Evolutionary conservation across 2,888 invertebrate species (phyloP).

Genomic region (Orgyia antiqua): DNA sequence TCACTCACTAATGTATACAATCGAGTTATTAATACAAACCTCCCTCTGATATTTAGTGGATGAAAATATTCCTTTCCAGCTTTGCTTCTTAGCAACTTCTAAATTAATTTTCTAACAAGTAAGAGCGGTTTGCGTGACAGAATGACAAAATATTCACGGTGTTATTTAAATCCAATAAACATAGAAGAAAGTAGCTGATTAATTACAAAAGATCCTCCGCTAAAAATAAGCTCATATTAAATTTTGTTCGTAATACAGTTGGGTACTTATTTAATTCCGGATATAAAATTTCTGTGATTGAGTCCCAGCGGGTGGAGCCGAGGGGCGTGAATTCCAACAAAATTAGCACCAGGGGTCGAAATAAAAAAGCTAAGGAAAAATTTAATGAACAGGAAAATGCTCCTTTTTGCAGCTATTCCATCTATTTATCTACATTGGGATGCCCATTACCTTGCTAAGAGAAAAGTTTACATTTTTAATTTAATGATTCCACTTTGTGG

Average conservation of each 20-base stretch:
- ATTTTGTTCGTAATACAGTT: conserved; percentile 68
- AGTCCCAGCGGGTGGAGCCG: conserved; percentile 72
- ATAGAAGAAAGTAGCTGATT: conserved; percentile 43
- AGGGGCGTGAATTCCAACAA: conserved; percentile 80
- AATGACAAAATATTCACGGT: conserved; percentile 24
- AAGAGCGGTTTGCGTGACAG: conserved; percentile 13
- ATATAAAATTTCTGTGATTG: conserved; percentile 80
- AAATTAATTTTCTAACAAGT: conserved; percentile 20
- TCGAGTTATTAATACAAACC: conserved; percentile 71
- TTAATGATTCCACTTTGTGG: conserved; percentile 80
- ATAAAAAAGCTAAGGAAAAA: conserved; percentile 79
- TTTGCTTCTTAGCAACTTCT: conserved; percentile 42
- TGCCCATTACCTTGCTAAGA: conserved; percentile 80
- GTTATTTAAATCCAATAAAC: conserved; percentile 29
- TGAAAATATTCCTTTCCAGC: conserved; percentile 63
- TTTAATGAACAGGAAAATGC: conserved; percentile 81
- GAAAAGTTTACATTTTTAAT: conserved; percentile 80
- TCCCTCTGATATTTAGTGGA: conserved; percentile 64
- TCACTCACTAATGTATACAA: conserved; percentile 67
- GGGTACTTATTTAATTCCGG: conserved; percentile 79
- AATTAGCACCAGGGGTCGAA: conserved; percentile 80
- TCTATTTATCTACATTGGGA: conserved; percentile 79
- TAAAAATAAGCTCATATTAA: conserved; percentile 72
- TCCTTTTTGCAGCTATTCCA: conserved; percentile 79
- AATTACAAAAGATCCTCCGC: conserved; percentile 59